Percentiles rank a stretch among this genome's conserved stretches.
Conservation (phyloP, 64 coral and sea anemone species). For the Acropora yongei region DNA sequence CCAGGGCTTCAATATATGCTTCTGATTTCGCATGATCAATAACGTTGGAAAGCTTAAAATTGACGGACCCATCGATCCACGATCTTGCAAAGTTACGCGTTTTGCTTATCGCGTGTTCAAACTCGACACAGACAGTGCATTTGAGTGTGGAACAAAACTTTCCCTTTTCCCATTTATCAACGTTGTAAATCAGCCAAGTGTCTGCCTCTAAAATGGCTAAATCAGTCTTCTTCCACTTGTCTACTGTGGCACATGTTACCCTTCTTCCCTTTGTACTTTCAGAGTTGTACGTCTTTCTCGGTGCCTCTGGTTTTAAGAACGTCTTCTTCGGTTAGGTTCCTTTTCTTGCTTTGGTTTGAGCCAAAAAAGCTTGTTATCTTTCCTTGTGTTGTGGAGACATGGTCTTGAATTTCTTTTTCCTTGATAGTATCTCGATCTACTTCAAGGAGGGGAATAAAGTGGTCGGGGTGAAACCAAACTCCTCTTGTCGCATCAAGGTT, state of each 20-base stretch:
- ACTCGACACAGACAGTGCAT: slow-evolving; percentile 12
- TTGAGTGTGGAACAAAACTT: slow-evolving; percentile 48
- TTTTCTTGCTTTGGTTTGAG: slow-evolving; percentile 18
- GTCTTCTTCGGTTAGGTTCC: background rate
- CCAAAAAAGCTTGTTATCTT: slow-evolving; percentile 16
- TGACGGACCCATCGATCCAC: slow-evolving; percentile 52
- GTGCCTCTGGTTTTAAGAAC: slow-evolving; percentile 15
- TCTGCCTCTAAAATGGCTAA: slow-evolving; percentile 59
- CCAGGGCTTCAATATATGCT: background rate
- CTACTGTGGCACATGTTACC: slow-evolving; percentile 50
- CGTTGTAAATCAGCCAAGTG: slow-evolving; percentile 59
- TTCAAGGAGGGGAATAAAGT: slow-evolving; percentile 37
- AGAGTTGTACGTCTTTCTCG: background rate
- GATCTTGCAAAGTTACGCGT: slow-evolving; percentile 36
- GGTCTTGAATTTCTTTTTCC: background rate
- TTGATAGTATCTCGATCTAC: background rate
- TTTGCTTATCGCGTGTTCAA: slow-evolving; percentile 53
- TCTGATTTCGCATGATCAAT: slow-evolving; percentile 64
- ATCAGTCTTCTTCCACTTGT: slow-evolving; percentile 70
- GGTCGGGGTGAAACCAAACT: slow-evolving; percentile 43
- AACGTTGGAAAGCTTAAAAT: slow-evolving; percentile 68
- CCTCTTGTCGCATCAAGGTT: slow-evolving; percentile 1
- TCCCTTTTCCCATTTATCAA: slow-evolving; percentile 2
- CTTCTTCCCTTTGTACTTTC: slow-evolving; percentile 24
- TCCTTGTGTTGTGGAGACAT: background rate